Percentiles rank a stretch among this genome's conserved stretches.
phyloP scores from a whole-genome alignment of 2,797 vertebrate species.

The Sebastes steindachneri region DNA sequence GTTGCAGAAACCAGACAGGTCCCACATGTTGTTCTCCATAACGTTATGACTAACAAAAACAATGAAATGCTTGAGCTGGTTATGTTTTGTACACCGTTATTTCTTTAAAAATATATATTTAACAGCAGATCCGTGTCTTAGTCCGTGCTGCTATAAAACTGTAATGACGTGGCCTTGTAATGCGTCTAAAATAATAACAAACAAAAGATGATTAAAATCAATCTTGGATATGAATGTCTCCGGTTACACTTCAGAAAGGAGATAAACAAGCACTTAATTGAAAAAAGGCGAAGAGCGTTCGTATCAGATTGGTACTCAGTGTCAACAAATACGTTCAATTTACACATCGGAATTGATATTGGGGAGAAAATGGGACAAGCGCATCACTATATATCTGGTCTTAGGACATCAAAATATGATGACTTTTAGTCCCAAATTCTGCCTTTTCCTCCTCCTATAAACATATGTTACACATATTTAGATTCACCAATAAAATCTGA shows the following conservation, averaged over 20 bases:
- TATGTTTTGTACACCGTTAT: background rate
- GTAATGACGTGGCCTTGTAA: background rate
- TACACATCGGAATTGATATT: background rate
- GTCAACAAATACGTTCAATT: background rate
- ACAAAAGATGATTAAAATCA: background rate
- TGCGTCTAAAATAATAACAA: background rate
- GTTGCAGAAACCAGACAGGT: constrained; percentile 46
- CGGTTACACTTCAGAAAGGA: background rate
- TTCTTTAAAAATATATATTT: background rate
- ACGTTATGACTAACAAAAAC: constrained; percentile 15
- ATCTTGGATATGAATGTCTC: background rate
- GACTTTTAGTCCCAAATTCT: background rate
- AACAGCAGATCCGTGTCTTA: background rate
- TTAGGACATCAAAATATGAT: background rate
- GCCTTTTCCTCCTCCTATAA: background rate
- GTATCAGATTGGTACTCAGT: too few species aligned
- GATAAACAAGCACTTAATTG: background rate
- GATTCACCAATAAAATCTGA: background rate
- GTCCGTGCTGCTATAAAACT: background rate
- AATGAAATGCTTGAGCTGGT: background rate
- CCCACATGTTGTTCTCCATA: constrained; percentile 35
- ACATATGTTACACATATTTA: background rate
- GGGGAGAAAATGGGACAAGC: background rate
- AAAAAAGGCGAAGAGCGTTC: background rate
- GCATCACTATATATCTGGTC: too few species aligned